Evolutionary conservation across 2,888 invertebrate species (phyloP).

Genomic region (Leptinotarsa peninsularis): DNA sequence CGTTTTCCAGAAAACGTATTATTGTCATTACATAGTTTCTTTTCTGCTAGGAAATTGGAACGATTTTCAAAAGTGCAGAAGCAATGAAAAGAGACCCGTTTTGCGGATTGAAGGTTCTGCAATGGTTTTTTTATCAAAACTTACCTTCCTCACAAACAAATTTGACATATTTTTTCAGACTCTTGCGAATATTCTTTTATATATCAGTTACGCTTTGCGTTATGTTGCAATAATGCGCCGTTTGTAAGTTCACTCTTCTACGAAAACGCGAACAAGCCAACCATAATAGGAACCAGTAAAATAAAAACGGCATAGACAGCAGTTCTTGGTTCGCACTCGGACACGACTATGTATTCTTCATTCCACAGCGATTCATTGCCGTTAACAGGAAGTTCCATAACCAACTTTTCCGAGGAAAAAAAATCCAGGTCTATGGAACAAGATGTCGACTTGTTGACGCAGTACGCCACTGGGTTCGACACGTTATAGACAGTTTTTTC

Average conservation of each 20-base stretch:
- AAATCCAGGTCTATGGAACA: constrained; percentile 77
- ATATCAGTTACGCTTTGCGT: too few species aligned
- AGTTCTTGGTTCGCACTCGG: constrained; percentile 81
- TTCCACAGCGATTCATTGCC: constrained; percentile 78
- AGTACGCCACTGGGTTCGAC: constrained; percentile 72
- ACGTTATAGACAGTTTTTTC: constrained; percentile 79
- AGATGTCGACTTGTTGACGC: constrained; percentile 73
- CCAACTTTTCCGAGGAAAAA: constrained; percentile 77
- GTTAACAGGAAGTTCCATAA: constrained; percentile 76
- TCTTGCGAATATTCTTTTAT: too few species aligned
- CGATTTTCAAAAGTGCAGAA: too few species aligned
- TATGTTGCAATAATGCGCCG: background rate
- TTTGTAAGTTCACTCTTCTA: constrained; percentile 60
- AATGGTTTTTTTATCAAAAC: too few species aligned
- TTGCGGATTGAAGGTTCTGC: too few species aligned
- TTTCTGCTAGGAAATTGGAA: too few species aligned
- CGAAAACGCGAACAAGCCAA: constrained; percentile 79
- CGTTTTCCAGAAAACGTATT: too few species aligned
- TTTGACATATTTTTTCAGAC: too few species aligned
- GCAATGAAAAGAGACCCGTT: too few species aligned
- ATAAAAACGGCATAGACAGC: constrained; percentile 77
- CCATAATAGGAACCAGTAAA: constrained; percentile 77
- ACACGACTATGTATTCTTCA: constrained; percentile 79
- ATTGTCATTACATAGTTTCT: too few species aligned
- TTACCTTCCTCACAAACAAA: too few species aligned